Conservation (phyloP, 2,113 vertebrate species). For the Atrichornis clamosus region DNA sequence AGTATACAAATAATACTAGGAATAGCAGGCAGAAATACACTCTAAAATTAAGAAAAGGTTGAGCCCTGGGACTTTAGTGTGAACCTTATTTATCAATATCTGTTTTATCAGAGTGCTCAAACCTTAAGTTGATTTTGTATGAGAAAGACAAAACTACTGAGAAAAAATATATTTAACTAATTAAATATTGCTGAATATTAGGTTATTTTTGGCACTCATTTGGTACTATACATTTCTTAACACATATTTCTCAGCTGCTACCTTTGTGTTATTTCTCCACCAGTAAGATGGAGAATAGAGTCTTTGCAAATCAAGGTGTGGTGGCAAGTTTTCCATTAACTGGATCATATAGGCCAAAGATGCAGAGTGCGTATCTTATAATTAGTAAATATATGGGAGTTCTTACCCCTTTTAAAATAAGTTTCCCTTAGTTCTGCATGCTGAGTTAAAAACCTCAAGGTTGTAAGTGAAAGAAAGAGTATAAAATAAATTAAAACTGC, state of each 20-base stretch:
- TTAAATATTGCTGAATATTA: neutral
- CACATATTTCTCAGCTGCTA: neutral
- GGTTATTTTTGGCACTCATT: neutral
- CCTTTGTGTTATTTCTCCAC: neutral
- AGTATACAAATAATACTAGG: neutral
- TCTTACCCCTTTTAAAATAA: neutral
- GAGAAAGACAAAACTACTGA: neutral
- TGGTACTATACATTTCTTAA: neutral
- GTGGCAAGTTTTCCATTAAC: neutral
- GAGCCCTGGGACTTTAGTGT: neutral
- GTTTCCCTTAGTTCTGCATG: neutral
- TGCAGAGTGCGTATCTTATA: neutral
- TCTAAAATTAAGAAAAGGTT: neutral
- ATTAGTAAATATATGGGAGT: neutral
- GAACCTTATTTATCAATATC: neutral
- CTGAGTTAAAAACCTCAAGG: neutral
- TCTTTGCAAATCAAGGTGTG: neutral
- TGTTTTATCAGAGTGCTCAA: neutral
- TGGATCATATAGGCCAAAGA: neutral
- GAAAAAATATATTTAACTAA: neutral
- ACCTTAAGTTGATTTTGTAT: neutral
- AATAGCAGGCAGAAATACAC: neutral
- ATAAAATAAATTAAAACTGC: neutral
- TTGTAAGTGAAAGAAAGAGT: neutral
- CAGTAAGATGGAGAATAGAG: neutral